A percentile compares a stretch with the other conserved stretches of the same genome.
Evolutionary conservation across 2,113 vertebrate species (phyloP).

Genomic region (Callorhinus ursinus): DNA sequence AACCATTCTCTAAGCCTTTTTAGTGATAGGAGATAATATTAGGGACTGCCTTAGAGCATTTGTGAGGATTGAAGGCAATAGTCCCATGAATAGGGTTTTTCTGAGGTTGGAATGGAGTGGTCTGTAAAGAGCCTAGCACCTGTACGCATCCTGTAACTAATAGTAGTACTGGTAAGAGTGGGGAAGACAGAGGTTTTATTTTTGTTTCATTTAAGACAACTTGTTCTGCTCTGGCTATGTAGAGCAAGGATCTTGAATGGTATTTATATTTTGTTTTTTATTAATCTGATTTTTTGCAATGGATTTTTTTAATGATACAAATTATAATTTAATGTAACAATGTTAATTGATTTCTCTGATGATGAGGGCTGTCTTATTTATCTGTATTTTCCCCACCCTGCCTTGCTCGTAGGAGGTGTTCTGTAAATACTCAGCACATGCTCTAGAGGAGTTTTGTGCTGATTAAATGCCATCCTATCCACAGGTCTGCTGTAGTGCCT

Average conservation of each 20-base stretch:
- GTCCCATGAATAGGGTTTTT: neutral
- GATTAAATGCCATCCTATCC: neutral
- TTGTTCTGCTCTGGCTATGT: neutral
- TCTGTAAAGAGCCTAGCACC: neutral
- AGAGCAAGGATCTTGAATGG: neutral
- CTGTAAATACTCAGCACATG: neutral
- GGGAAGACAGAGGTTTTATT: neutral
- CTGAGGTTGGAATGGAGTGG: neutral
- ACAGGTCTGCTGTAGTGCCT: neutral
- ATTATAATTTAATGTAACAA: conserved; percentile 8
- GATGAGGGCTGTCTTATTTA: neutral
- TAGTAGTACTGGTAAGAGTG: neutral
- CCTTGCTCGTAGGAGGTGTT: neutral
- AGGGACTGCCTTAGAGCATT: neutral
- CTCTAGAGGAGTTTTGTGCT: neutral
- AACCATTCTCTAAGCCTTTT: neutral
- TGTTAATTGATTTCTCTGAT: neutral
- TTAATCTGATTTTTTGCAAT: neutral
- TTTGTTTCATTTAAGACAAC: neutral
- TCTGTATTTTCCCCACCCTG: neutral
- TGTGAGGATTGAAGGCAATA: neutral
- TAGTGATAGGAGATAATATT: neutral
- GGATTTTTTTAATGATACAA: neutral
- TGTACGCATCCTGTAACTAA: neutral
- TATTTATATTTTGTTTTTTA: neutral